Percentiles rank a stretch among this genome's conserved stretches.
phyloP scores from a whole-genome alignment of 2,113 vertebrate species.

The Sclerurus mexicanus region DNA sequence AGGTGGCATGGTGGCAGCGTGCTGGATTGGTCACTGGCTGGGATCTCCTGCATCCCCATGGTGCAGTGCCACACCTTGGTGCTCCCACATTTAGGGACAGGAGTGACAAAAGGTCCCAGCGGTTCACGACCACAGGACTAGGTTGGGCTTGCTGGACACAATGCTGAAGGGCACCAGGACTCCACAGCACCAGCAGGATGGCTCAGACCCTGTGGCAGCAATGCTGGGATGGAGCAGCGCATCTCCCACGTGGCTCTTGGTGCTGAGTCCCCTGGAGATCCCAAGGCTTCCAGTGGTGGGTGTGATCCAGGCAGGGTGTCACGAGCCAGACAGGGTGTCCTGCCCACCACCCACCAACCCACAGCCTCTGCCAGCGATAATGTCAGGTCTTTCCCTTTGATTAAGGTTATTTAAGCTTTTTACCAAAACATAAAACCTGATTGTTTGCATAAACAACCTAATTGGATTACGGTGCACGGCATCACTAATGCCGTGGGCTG shows the following conservation, averaged over 20 bases:
- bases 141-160: neutral
- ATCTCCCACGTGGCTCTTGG: neutral
- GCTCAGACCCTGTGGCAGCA: neutral
- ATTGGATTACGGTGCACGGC: constrained; percentile 51
- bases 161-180: neutral
- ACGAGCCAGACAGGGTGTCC: neutral
- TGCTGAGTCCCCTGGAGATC: neutral
- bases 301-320: neutral
- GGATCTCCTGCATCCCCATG: neutral
- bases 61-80: accelerated
- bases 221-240: neutral
- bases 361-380: neutral
- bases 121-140: accelerated
- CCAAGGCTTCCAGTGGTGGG: accelerated
- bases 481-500: constrained; percentile 45
- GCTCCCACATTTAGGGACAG: neutral
- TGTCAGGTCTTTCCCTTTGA: neutral
- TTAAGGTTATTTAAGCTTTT: constrained; percentile 65
- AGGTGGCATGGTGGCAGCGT: neutral
- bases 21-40: neutral
- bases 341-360: neutral
- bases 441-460: constrained; percentile 66
- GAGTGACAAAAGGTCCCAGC: neutral
- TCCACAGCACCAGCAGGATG: neutral
- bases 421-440: constrained; percentile 60